phyloP scores from a whole-genome alignment of 2,797 vertebrate species.

The Pogoniulus pusillus region DNA sequence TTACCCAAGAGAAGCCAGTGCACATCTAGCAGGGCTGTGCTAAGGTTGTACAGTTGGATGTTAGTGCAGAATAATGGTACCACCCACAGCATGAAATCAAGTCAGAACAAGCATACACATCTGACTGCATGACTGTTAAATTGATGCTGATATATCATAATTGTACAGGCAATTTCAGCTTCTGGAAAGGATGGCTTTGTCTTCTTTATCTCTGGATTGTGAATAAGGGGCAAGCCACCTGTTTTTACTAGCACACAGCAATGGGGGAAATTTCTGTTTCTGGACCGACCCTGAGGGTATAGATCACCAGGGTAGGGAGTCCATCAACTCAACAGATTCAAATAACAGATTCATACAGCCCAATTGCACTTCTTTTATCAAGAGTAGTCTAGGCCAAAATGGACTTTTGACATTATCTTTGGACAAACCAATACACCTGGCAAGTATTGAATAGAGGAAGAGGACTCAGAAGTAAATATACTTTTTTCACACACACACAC shows the following conservation, averaged over 20 bases:
- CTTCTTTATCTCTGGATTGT: not conserved
- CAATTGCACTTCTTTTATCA: not conserved
- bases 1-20: not conserved
- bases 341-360: not conserved
- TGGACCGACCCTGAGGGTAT: not conserved
- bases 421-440: not conserved
- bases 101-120: not conserved
- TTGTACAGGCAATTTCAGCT: not conserved
- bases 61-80: not conserved
- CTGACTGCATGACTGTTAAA: not conserved
- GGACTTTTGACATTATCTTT: not conserved
- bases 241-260: not conserved
- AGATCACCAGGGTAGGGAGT: not conserved
- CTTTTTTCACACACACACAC: no score
- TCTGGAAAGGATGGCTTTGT: not conserved
- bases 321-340: not conserved
- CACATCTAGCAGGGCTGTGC: not conserved
- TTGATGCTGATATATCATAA: not conserved
- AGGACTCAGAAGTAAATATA: not conserved
- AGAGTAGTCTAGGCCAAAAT: not conserved
- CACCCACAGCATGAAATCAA: not conserved
- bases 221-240: not conserved
- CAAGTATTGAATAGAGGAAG: not conserved
- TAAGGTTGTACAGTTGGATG: accelerated
- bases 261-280: not conserved